phyloP scores from a whole-genome alignment of 2,888 invertebrate species.

The Ochropleura leucogaster region DNA sequence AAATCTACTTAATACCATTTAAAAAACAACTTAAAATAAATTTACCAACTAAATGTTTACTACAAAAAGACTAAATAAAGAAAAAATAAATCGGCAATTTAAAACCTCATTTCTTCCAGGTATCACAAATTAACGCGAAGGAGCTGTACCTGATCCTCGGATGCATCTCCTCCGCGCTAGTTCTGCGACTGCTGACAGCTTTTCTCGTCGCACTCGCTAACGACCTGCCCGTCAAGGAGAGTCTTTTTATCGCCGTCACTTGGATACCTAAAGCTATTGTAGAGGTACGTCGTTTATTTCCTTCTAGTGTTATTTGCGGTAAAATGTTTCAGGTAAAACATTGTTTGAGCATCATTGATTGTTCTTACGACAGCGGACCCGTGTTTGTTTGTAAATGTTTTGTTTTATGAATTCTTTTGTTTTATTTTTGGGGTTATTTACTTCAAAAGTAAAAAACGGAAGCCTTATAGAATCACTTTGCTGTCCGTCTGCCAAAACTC shows the following conservation, averaged over 20 bases:
- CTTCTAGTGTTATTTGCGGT: constrained; percentile 35
- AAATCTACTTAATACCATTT: too few species aligned
- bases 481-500: too few species aligned
- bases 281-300: constrained; percentile 77
- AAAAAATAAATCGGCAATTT: neutral
- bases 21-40: too few species aligned
- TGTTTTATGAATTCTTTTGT: constrained; percentile 33
- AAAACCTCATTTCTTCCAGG: constrained; percentile 68
- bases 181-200: constrained; percentile 82
- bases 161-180: constrained; percentile 81
- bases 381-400: constrained; percentile 27
- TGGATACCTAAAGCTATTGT: constrained; percentile 89
- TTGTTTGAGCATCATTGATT: constrained; percentile 35
- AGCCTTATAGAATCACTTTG: too few species aligned
- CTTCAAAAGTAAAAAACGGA: too few species aligned
- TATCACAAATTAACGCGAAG: constrained; percentile 77
- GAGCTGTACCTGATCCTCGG: constrained; percentile 82
- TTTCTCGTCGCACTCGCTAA: constrained; percentile 83
- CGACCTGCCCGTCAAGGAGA: constrained; percentile 82
- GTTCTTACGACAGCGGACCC: constrained; percentile 31
- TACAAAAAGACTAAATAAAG: too few species aligned
- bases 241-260: constrained; percentile 84
- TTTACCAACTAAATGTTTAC: too few species aligned
- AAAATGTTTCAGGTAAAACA: constrained; percentile 38
- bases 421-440: neutral